Base-by-base conservation (phyloP, 2,888 invertebrate species). In the Acanthosepion lycidas region DNA sequence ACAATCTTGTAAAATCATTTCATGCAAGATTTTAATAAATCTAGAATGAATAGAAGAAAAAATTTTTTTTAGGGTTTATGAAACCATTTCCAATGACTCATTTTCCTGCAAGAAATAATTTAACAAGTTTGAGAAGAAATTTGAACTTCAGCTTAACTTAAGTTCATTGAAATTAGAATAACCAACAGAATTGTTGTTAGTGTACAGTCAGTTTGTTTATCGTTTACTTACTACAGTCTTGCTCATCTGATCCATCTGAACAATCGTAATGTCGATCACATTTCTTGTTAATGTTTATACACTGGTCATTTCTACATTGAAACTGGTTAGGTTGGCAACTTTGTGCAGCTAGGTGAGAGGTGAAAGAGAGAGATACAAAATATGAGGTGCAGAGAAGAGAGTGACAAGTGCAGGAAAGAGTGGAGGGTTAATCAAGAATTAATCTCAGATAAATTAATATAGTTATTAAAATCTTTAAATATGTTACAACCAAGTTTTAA, bases 251-350 rank as follows among this genome's bases (percentile, higher is more conserved):
- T 33, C 78, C 78, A 33, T 78, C 78, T n/a, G 78, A n/a, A 33
- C 78, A 78, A 78, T 78, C 78, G 12, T 78, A 78, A 78, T 18
- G 78, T 15, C n/a, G 78, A 33, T 78, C n/a, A 9, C 78, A 78
- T 78, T 78, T 78, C n/a, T 78, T n/a, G 33, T 18, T 78, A 78
- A 15, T 33, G n/a, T 15, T 18, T n/a, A 78, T 78, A 78, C 78
- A 78, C 18, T 78, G 78, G n/a, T 33, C 78, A 33, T 78, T 78
- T 78, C 78, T n/a, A 78, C 78, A 78, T 78, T 78, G 78, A 33
- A 78, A 78, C n/a, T 78, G 78, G 78, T 78, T n/a, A 78, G 78
- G 78, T 78, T n/a, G n/a, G n/a, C 78, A 97, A 96, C 94, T 28
- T 42, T 94, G 94, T 53, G 55, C 94, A 53, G 94, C 91, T 78